Evolutionary conservation across 2,888 invertebrate species (phyloP).

Genomic region (Drosophila emarginata): DNA sequence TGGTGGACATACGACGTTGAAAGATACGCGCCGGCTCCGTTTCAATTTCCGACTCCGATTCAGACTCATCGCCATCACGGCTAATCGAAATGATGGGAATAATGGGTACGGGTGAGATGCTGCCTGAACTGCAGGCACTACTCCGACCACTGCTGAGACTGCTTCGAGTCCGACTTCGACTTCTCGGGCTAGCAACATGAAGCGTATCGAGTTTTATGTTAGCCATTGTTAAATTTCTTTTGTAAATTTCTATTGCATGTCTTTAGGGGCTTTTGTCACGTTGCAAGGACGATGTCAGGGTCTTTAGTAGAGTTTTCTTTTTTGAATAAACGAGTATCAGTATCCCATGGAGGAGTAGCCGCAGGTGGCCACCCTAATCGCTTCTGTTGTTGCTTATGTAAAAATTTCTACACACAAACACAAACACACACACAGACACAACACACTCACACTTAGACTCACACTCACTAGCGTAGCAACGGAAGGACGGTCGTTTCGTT

Average conservation of each 20-base stretch:
- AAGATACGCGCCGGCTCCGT: constrained; percentile 90
- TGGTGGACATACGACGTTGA: constrained; percentile 91
- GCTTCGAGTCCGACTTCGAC: constrained; percentile 26
- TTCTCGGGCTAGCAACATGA: constrained; percentile 53
- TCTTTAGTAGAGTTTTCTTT: constrained; percentile 8
- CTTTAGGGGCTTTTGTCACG: constrained; percentile 28
- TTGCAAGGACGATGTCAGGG: constrained; percentile 29
- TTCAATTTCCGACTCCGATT: constrained; percentile 92
- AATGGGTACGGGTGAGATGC: constrained; percentile 77
- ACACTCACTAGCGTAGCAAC: background rate
- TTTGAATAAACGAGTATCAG: constrained; percentile 15
- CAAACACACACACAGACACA: constrained; percentile 13
- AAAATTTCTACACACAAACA: constrained; percentile 37
- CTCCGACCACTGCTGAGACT: constrained; percentile 59
- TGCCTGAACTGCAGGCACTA: constrained; percentile 78
- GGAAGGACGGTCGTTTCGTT: constrained; percentile 5
- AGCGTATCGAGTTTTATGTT: constrained; percentile 67
- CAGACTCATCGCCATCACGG: constrained; percentile 84
- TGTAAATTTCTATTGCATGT: constrained; percentile 23
- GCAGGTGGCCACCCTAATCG: constrained; percentile 62
- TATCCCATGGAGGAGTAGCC: constrained; percentile 56
- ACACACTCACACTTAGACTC: constrained; percentile 12
- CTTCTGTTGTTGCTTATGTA: constrained; percentile 57
- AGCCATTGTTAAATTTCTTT: constrained; percentile 54
- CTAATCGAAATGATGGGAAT: constrained; percentile 78